Base-by-base conservation (phyloP, 2,113 vertebrate genomes). In the Caretta caretta region DNA sequence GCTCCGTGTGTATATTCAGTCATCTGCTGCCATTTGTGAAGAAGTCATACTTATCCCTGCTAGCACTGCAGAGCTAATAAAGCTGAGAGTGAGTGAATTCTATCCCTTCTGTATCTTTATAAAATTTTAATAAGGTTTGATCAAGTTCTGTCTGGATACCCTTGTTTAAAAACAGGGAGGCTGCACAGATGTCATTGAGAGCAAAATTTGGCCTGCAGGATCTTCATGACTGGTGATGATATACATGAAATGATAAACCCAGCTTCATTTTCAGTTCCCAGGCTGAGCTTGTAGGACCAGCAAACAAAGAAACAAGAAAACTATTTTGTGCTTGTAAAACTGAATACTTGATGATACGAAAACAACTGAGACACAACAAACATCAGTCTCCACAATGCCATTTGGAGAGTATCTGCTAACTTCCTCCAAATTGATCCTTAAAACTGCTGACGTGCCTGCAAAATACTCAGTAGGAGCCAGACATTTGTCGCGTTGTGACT, bases 1-100 rank as follows among this genome's bases (percentile, higher is more conserved):
- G n/a, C 12, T 53, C 8, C 4, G 0, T 1, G 0, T 27, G 42
- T 1, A 0, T 22, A 80, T 25, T 19, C 14, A 79, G 80, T 78
- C 53, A 84, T 13, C 53, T 1, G 0, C 1, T 46, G 4, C 17
- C 38, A 5, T 2, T 13, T 92, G 72, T 16, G 6, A 65, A 65
- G 3, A 8, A 1, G n/a, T 11, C 69, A 3, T 1, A 0, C 13
- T 46, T 20, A 25, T 20, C 56, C 82, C 49, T 57, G 14, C 17
- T 78, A 31, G 25, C 20, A 10, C 38, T 86, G 8, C 24, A 48
- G 46, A 83, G 29, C 72, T 79, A 84, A 84, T 12, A 3, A 17
- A 72, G 65, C 35, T 80, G 4, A 46, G 5, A 35, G 5, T 57
- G 84, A 92, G 35, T 35, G 89, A 94, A 22, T 4, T 87, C 82